Evolutionary conservation across 2,888 invertebrate species (phyloP).

Genomic region (Drosophila falleni): DNA sequence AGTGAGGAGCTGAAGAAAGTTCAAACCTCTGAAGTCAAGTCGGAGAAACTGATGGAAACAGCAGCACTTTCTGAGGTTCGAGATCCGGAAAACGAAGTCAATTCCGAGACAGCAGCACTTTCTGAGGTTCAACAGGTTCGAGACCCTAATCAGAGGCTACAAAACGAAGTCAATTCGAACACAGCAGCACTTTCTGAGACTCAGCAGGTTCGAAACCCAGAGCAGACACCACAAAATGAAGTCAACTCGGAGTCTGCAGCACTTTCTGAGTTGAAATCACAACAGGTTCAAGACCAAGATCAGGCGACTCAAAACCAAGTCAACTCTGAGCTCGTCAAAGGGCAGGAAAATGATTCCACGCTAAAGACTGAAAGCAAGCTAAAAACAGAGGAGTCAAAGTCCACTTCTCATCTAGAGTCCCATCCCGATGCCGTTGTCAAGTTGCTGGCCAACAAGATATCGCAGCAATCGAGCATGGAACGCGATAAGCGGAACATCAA

Average conservation of each 20-base stretch:
- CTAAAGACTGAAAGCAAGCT: neutral
- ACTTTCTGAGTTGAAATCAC: too few relatives aligned
- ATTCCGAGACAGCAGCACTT: neutral
- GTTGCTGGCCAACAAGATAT: constrained; percentile 56
- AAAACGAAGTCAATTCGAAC: neutral
- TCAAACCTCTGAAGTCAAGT: neutral
- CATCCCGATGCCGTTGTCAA: constrained; percentile 62
- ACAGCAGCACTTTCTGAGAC: too few relatives aligned
- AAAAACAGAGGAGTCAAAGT: neutral
- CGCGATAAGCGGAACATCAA: constrained; percentile 50
- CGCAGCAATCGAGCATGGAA: constrained; percentile 33
- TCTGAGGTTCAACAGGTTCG: neutral
- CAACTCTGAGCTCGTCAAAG: neutral
- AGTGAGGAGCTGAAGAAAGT: constrained; percentile 1
- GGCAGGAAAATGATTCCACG: neutral
- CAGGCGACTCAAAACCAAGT: too few relatives aligned
- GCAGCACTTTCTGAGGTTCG: neutral
- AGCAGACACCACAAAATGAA: too few relatives aligned
- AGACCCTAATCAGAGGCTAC: neutral
- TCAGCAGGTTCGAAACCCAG: too few relatives aligned
- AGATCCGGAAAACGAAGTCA: neutral
- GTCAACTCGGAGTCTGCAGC: neutral
- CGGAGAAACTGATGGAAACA: too few relatives aligned
- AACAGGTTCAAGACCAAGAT: too few relatives aligned
- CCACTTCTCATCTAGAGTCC: neutral